These are phyloP conservation scores for Nixonia krombeini DNA, from an alignment of 1,140 invertebrate genomes.

Conservation along the genomic window DNA sequence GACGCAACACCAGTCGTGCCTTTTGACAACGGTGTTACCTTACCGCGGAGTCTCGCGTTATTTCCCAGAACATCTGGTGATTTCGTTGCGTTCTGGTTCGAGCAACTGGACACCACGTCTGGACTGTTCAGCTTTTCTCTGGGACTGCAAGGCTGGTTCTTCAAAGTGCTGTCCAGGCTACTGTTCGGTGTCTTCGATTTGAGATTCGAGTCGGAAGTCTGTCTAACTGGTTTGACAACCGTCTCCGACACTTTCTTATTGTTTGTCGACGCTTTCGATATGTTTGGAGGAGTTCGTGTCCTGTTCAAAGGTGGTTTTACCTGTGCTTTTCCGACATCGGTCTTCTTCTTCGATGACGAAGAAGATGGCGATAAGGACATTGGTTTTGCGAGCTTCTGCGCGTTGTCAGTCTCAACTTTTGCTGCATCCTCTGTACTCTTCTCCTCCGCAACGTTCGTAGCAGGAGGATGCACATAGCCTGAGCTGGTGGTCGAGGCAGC, in stretches of 20 bases:
- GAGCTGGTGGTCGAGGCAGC: conserved; percentile 78
- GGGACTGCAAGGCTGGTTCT: conserved; percentile 57
- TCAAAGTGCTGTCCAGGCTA: conserved; percentile 35
- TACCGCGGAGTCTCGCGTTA: conserved; percentile 48
- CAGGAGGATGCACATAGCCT: conserved; percentile 81
- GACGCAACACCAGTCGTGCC: conserved; percentile 41
- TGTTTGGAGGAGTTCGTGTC: conserved; percentile 58
- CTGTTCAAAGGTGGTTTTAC: conserved; percentile 48
- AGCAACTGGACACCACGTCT: conserved; percentile 80
- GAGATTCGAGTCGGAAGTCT: conserved; percentile 38
- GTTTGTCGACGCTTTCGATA: conserved; percentile 32
- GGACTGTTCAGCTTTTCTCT: conserved; percentile 75
- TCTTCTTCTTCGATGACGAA: conserved; percentile 24
- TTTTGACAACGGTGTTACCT: conserved; percentile 52
- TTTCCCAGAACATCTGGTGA: conserved; percentile 73
- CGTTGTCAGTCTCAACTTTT: not conserved
- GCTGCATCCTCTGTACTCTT: conserved; percentile 3
- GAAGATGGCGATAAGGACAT: conserved; percentile 19
- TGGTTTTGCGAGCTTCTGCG: conserved; percentile 50
- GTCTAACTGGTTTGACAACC: conserved; percentile 25
- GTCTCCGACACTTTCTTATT: conserved; percentile 20
- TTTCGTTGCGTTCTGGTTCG: conserved; percentile 66
- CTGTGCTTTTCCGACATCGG: conserved; percentile 7
- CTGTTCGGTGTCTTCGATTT: conserved; percentile 27
- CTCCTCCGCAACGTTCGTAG: conserved; percentile 71